Base-by-base conservation (phyloP, 2,888 invertebrate genomes). In the Hoplodrina ambigua region DNA sequence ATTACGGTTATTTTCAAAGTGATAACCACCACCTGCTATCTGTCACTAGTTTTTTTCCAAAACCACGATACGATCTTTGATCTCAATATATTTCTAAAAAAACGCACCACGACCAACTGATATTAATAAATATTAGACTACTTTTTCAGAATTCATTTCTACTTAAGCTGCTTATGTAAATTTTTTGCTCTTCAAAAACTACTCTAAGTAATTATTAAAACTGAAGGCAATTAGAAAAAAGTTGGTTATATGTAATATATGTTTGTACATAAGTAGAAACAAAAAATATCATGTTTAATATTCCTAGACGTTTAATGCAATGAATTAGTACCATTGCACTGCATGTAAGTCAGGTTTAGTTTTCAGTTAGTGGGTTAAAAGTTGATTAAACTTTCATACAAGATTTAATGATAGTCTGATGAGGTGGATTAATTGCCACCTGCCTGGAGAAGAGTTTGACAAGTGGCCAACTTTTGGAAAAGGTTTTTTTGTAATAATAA, bases 181-280 rank as follows among this genome's bases (percentile, higher is more conserved):
- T 54, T 75, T 75, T 71, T 75, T 72, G 63, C 60, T 58, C 53
- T 53, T 64, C 33, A 57, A 44, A 46, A 75, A 57, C 59, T 50
- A 46, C 49, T 70, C 52, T 54, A 65, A 58, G 78, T 72, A 75
- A 77, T 77, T 72, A 75, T 58, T 4, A 44, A 71, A 56, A 60
- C 53, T 70, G 49, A 53, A 52, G 44, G 57, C 53, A 54, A 65
- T 77, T 49, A 53, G 13, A 64, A 77, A 75, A 75, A 77, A 54
- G 57, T 46, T 20, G 30, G 54, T 53, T 56, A 73, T 65, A 46
- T 37, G 19, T 25, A 57, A 58, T 65, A 58, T 20, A 56, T 55
- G 63, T 56, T 60, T 17, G 50, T 37, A 30, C 17, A 50, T 41
- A 52, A 11, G 4, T 30, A 60, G 30, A 54, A 41, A 74, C 30